A percentile compares a stretch with the other conserved stretches of the same genome.
phyloP scores from a whole-genome alignment of 92 coral and sea anemone genomes.

The Zoanthus sansibaricus region DNA sequence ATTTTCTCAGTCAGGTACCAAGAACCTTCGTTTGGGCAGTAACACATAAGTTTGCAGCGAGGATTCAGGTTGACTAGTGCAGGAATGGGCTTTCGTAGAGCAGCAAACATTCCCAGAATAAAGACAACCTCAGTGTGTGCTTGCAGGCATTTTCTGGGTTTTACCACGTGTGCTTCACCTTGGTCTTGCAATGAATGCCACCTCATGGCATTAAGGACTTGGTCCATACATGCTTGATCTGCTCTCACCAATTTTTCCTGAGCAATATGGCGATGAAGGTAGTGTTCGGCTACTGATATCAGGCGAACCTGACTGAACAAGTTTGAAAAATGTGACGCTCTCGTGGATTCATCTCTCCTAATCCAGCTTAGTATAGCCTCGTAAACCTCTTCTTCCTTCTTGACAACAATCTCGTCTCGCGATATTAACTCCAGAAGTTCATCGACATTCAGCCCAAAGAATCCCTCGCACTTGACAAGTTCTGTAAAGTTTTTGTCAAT shows the following conservation, averaged over 20 bases:
- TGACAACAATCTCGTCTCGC: constrained; percentile 46
- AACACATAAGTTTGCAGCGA: constrained; percentile 37
- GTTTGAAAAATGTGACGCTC: constrained; percentile 13
- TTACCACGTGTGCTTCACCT: constrained; percentile 32
- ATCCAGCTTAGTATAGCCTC: constrained; percentile 44
- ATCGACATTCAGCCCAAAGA: constrained; percentile 15
- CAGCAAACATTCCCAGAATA: constrained; percentile 49
- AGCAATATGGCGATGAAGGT: constrained; percentile 41
- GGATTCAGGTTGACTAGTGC: constrained; percentile 33
- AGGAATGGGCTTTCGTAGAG: constrained; percentile 41
- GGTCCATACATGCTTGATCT: constrained; percentile 37
- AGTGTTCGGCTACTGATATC: constrained; percentile 31
- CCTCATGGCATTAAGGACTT: constrained; percentile 42
- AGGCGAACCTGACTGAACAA: constrained; percentile 37
- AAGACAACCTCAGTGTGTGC: constrained; percentile 41
- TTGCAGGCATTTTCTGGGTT: constrained; percentile 40
- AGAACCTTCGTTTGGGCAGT: constrained; percentile 40
- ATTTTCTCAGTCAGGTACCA: constrained; percentile 42
- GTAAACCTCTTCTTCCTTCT: constrained; percentile 47
- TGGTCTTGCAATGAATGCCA: constrained; percentile 46
- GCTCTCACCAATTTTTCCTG: constrained; percentile 42
- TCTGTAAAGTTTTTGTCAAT: constrained; percentile 44
- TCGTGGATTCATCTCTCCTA: constrained; percentile 20
- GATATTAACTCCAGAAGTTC: constrained; percentile 39
- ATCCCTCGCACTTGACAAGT: constrained; percentile 39